A percentile compares a stretch with the other conserved stretches of the same genome.
Evolutionary conservation across 2,797 vertebrate genomes (phyloP).

Genomic region (Mastacembelus armatus): DNA sequence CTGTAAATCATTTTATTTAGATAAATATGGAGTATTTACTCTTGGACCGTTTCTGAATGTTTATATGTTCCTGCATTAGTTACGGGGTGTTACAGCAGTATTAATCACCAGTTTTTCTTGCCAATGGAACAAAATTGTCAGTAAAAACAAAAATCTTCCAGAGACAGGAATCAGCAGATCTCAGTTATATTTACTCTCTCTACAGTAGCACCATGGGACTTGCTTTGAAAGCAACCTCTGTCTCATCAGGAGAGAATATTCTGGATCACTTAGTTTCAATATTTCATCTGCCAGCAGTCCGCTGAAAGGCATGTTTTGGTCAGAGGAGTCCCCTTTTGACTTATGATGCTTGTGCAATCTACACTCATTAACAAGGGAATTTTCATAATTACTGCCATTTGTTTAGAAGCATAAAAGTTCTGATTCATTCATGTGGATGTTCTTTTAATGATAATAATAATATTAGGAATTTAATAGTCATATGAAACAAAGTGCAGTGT

Average conservation of each 20-base stretch:
- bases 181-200: constrained; percentile 58
- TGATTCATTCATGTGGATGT: constrained; percentile 33
- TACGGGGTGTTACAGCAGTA: constrained; percentile 48
- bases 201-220: constrained; percentile 48
- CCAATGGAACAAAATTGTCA: constrained; percentile 69
- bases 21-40: constrained; percentile 62
- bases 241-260: constrained; percentile 70
- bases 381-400: constrained; percentile 51
- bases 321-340: constrained; percentile 55
- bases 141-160: constrained; percentile 55
- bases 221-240: constrained; percentile 73
- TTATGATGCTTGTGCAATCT: constrained; percentile 39
- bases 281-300: constrained; percentile 42
- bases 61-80: constrained; percentile 63
- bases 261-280: constrained; percentile 54
- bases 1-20: constrained; percentile 58
- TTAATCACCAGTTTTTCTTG: constrained; percentile 68
- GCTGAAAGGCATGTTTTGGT: constrained; percentile 53
- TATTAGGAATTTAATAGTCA: background rate
- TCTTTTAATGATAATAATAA: constrained; percentile 27
- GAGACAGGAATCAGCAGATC: constrained; percentile 41
- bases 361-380: constrained; percentile 51
- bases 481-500: constrained; percentile 33
- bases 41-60: constrained; percentile 50
- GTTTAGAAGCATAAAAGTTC: constrained; percentile 36